Evolutionary conservation across 2,888 invertebrate species (phyloP).

Genomic region (Agrenia bidenticulata): DNA sequence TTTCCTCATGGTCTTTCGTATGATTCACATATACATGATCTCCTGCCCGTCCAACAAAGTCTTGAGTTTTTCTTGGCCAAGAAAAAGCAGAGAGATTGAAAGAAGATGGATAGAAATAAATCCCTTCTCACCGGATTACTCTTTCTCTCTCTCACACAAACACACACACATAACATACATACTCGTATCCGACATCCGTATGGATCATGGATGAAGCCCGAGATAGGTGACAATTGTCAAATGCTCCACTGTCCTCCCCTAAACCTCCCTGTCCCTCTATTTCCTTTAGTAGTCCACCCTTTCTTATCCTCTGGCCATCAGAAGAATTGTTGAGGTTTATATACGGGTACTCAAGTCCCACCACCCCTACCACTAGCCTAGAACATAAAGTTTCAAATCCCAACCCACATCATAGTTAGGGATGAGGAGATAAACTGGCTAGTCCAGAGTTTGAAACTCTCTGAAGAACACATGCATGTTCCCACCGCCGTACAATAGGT

Average conservation of each 20-base stretch:
- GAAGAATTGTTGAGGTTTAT: constrained; percentile 6
- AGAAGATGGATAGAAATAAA: too few relatives aligned
- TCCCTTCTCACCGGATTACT: too few relatives aligned
- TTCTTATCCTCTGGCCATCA: neutral
- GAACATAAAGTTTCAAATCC: constrained; percentile 1
- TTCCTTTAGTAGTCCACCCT: neutral
- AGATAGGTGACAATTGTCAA: neutral
- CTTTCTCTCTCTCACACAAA: too few relatives aligned
- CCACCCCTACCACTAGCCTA: neutral
- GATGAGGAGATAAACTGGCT: too few relatives aligned
- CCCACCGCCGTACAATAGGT: constrained; percentile 32
- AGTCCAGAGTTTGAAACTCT: neutral
- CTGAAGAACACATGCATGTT: constrained; percentile 30
- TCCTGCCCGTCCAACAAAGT: too few relatives aligned
- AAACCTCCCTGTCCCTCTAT: neutral
- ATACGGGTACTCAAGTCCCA: constrained; percentile 4
- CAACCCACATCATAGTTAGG: neutral
- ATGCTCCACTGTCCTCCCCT: neutral
- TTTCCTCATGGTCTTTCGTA: too few relatives aligned
- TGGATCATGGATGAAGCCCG: neutral
- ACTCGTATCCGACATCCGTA: too few relatives aligned
- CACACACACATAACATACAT: too few relatives aligned
- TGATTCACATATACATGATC: too few relatives aligned
- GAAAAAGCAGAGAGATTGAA: too few relatives aligned
- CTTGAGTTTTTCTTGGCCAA: too few relatives aligned